Evolutionary conservation across 2,888 invertebrate species (phyloP).

Genomic region (Thecophora atra): DNA sequence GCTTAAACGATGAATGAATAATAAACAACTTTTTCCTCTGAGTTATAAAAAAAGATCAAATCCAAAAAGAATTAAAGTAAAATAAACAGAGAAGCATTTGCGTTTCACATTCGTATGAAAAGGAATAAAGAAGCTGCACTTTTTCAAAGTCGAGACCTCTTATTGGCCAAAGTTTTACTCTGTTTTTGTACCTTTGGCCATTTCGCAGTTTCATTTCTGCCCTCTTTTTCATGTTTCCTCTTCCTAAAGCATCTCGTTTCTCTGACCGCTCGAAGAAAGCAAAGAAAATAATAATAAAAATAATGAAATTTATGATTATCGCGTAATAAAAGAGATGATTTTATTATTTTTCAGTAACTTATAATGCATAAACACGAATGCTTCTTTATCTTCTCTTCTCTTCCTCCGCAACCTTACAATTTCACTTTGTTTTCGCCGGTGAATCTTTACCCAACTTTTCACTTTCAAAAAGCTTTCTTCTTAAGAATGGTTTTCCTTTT

Average conservation of each 20-base stretch:
- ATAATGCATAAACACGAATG: no score
- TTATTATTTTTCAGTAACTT: conserved; percentile 41
- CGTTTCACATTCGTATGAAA: neutral
- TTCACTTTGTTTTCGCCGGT: no score
- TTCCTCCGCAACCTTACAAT: no score
- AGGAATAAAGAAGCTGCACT: neutral
- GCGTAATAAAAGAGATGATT: conserved; percentile 44
- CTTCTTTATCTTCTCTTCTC: no score
- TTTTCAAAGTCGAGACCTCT: neutral
- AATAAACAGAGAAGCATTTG: neutral
- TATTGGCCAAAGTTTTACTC: neutral
- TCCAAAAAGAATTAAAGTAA: no score
- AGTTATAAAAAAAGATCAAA: neutral
- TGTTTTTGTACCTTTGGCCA: neutral
- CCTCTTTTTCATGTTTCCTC: no score
- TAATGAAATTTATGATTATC: conserved; percentile 51
- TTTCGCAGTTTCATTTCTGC: no score
- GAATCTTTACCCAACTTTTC: no score
- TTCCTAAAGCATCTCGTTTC: no score
- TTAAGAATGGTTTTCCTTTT: conserved; percentile 35
- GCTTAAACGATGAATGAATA: neutral
- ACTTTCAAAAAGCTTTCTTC: conserved; percentile 14
- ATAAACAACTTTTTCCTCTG: neutral
- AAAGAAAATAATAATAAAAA: conserved; percentile 51
- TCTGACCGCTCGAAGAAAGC: neutral